Evolutionary conservation across 2,113 vertebrate species (phyloP).

Genomic region (Xerus inauris): DNA sequence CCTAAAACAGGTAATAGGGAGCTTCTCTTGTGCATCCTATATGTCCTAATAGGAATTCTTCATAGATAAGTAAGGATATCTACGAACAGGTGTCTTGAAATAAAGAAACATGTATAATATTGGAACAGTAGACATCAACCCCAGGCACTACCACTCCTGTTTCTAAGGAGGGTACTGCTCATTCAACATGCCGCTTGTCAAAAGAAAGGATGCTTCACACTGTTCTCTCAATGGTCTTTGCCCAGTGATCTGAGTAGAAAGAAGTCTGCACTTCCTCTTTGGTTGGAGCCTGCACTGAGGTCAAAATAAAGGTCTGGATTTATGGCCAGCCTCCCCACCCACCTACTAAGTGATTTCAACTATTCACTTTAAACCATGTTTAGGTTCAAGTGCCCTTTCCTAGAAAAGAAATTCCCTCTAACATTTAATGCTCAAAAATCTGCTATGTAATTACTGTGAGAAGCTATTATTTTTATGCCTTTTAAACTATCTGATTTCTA

Average conservation of each 20-base stretch:
- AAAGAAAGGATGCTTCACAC: background rate
- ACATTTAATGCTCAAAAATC: background rate
- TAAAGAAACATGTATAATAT: background rate
- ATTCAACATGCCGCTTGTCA: background rate
- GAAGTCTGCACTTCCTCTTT: background rate
- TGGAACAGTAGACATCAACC: background rate
- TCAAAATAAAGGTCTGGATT: background rate
- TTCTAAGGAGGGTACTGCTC: background rate
- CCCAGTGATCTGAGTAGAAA: background rate
- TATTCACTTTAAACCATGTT: background rate
- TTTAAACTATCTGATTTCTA: slow-evolving; percentile 17
- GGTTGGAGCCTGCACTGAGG: background rate
- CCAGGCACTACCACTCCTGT: background rate
- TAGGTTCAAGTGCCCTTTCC: background rate
- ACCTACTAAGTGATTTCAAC: background rate
- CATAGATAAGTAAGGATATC: background rate
- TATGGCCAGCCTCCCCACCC: background rate
- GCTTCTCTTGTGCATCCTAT: background rate
- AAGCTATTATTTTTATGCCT: background rate
- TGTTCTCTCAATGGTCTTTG: background rate
- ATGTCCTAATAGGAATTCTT: background rate
- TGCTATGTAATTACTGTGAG: background rate
- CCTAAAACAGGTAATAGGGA: background rate
- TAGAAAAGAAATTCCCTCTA: background rate
- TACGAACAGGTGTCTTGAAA: background rate